Evolutionary conservation across 2,113 vertebrate species (phyloP).

Genomic region (Alouatta palliata): DNA sequence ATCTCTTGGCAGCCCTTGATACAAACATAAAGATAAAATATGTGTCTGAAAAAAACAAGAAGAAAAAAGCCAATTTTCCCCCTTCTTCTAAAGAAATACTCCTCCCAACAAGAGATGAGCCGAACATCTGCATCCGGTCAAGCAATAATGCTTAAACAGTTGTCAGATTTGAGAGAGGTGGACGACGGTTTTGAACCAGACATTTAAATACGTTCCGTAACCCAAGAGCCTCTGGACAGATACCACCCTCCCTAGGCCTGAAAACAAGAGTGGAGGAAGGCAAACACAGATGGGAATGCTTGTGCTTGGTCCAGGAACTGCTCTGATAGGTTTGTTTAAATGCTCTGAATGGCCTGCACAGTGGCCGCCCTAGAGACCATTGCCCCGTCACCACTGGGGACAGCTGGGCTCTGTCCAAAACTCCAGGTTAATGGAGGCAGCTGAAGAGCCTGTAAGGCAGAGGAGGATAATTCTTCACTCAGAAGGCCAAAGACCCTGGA

Average conservation of each 20-base stretch:
- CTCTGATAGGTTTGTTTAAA: conserved; percentile 48
- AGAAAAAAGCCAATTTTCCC: conserved; percentile 48
- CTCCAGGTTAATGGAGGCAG: conserved; percentile 34
- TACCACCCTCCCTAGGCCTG: conserved; percentile 13
- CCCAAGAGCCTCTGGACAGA: conserved; percentile 62
- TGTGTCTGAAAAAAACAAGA: conserved; percentile 60
- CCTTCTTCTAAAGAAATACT: conserved; percentile 52
- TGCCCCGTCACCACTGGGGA: background rate
- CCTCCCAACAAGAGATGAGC: conserved; percentile 41
- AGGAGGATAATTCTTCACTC: conserved; percentile 25
- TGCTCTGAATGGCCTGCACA: background rate
- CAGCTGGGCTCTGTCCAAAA: background rate
- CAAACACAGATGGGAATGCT: conserved; percentile 57
- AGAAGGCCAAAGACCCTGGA: background rate
- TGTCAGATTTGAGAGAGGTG: conserved; percentile 75
- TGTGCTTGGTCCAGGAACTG: conserved; percentile 37
- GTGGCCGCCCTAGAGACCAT: conserved; percentile 12
- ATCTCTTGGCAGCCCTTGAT: conserved; percentile 78
- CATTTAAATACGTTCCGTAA: conserved; percentile 68
- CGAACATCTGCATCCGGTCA: conserved; percentile 76
- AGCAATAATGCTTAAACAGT: conserved; percentile 75
- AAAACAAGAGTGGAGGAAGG: conserved; percentile 26
- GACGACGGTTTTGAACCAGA: conserved; percentile 65
- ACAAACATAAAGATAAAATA: conserved; percentile 82
- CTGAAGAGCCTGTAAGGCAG: background rate